These are phyloP conservation scores for Heliconius congener DNA, from an alignment of 1,140 invertebrate genomes.

Conservation along the genomic window DNA sequence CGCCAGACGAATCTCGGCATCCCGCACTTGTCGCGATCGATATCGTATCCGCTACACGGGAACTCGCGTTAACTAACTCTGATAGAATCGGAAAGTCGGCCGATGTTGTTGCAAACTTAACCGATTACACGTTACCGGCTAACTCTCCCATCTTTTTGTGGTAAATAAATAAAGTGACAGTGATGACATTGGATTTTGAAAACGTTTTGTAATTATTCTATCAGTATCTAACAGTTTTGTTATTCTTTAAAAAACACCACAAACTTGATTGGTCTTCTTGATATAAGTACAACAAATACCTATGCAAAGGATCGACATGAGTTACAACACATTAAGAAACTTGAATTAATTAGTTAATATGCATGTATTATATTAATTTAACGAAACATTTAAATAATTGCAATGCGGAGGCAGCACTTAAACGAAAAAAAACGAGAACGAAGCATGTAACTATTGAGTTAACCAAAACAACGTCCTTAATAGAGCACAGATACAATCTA, in stretches of 20 bases:
- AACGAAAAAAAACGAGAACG: background rate
- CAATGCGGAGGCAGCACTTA: background rate
- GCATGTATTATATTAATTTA: background rate
- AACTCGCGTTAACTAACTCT: conserved; percentile 76
- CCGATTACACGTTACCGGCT: conserved; percentile 65
- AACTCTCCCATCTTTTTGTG: conserved; percentile 54
- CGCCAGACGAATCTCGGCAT: conserved; percentile 76
- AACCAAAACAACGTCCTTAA: conserved; percentile 18
- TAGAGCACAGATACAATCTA: conserved; percentile 40
- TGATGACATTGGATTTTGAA: conserved; percentile 23
- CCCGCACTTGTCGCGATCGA: conserved; percentile 76
- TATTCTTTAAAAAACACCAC: background rate
- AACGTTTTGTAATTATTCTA: background rate
- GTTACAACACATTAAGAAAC: background rate
- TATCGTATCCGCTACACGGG: conserved; percentile 73
- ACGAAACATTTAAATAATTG: background rate
- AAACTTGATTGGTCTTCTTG: background rate
- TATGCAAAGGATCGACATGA: background rate
- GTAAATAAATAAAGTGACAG: conserved; percentile 55
- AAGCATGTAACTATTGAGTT: background rate
- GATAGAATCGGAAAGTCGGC: conserved; percentile 72
- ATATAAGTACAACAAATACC: background rate
- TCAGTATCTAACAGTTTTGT: background rate
- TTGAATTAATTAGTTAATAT: background rate
- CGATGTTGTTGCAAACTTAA: conserved; percentile 77